Evolutionary conservation across 2,113 vertebrate species (phyloP), one percentile per base, ranked within the genome.

Genomic region (Cryptotis parvus): DNA sequence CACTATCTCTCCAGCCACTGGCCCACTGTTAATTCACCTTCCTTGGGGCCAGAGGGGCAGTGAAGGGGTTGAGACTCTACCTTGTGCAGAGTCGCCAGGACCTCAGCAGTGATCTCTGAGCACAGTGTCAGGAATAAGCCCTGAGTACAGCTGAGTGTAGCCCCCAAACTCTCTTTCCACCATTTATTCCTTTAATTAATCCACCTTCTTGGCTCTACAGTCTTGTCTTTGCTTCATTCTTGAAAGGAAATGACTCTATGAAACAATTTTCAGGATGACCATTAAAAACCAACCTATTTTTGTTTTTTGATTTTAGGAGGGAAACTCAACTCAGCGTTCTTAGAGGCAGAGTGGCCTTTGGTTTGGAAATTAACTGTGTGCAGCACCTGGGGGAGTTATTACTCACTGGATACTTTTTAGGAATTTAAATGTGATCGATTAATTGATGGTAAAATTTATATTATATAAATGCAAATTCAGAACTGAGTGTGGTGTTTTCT

Each of bases 371-470:
- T 96, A 95, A 95, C 0, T 33, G 96, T 95, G 95, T 96, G 87
- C 22, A 94, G 89, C 84, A 93, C 97, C 97, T 2, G 92, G 90
- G 55, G 95, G 96, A 95, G 83, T 94, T 95, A 94, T 97, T 97
- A 97, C 93, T 96, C 91, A 86, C 75, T 93, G 89, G 92, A 75
- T 95, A 97, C 96, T 97, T 96, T 58, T 95, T 84, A 97, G 96
- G 94, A 97, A 97, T 95, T 97, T 97, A 97, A 98, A 97, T 96
- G 75, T 94, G 95, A 97, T 98, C 96, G 92, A 98, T 98, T 98
- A 98, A 97, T 98, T 97, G 97, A 95, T 98, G 97, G 96, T 95
- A 97, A 97, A 97, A 97, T 94, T 97, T 96, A 97, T 97, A 96
- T 96, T 97, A 97, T 84, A 94, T 97, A 98, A 97, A 97, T 96